Evolutionary conservation across 1,140 invertebrate species (phyloP).

Genomic region (Pseudomyrmex pallidus): DNA sequence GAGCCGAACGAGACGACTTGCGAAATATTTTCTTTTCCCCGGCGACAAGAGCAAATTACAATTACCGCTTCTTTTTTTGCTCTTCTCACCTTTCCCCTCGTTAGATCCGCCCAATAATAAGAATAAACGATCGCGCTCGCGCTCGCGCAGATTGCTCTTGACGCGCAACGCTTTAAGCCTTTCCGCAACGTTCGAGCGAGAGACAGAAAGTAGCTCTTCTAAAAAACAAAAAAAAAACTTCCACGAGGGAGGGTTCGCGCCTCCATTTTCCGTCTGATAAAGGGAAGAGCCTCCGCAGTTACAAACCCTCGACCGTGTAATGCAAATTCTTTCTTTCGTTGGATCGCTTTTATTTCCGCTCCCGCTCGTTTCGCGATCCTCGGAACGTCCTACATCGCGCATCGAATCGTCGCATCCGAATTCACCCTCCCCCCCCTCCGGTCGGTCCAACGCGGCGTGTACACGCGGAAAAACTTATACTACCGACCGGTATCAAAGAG

Average conservation of each 20-base stretch:
- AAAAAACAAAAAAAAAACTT: neutral
- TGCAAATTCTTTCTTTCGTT: neutral
- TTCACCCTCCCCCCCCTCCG: too few relatives aligned
- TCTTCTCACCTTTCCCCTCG: slow-evolving; percentile 19
- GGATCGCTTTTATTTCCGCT: neutral
- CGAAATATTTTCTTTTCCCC: neutral
- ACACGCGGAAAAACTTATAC: too few relatives aligned
- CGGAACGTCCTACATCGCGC: neutral
- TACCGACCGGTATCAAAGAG: neutral
- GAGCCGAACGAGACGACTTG: neutral
- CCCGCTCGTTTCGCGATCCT: neutral
- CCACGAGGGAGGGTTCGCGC: neutral
- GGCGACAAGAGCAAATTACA: neutral
- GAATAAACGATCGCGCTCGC: slow-evolving; percentile 68
- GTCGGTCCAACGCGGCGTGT: too few relatives aligned
- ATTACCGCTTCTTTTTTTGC: slow-evolving; percentile 19
- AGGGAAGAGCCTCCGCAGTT: neutral
- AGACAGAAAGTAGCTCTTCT: slow-evolving; percentile 22
- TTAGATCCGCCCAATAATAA: slow-evolving; percentile 63
- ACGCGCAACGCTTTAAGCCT: slow-evolving; percentile 42
- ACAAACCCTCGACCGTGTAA: neutral
- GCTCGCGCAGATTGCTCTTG: slow-evolving; percentile 63
- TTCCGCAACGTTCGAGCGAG: neutral
- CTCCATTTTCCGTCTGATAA: slow-evolving; percentile 39
- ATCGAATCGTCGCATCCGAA: too few relatives aligned